These are phyloP conservation scores for Macaca nemestrina DNA, from an alignment of 2,113 vertebrate genomes.

Conservation along the genomic window DNA sequence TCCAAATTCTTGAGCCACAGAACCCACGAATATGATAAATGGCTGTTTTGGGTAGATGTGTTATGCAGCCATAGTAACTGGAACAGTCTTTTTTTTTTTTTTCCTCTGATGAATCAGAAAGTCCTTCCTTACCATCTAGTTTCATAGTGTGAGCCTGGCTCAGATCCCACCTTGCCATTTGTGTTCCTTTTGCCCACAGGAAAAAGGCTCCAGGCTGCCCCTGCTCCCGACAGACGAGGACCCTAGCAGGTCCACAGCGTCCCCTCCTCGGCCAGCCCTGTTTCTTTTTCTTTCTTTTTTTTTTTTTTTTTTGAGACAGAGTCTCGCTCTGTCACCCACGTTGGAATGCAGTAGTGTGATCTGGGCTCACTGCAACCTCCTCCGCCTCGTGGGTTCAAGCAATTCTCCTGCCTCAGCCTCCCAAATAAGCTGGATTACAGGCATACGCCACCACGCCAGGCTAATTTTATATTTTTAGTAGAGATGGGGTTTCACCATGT, in stretches of 20 bases:
- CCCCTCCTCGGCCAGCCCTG: rapidly evolving
- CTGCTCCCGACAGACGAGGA: not conserved
- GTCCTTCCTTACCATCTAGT: not conserved
- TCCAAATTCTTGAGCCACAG: not conserved
- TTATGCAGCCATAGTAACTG: not conserved
- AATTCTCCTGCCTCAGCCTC: too few relatives aligned
- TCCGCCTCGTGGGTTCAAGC: too few relatives aligned
- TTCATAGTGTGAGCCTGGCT: not conserved
- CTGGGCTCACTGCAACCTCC: too few relatives aligned
- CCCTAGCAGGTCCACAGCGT: rapidly evolving
- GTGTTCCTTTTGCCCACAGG: not conserved
- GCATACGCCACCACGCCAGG: too few relatives aligned
- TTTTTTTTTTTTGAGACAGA: too few relatives aligned
- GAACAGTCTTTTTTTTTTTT: not conserved
- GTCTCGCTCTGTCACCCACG: too few relatives aligned
- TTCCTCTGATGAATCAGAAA: not conserved
- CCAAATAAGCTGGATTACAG: too few relatives aligned
- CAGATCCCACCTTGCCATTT: not conserved
- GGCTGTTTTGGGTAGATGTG: not conserved
- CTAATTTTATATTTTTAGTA: too few relatives aligned
- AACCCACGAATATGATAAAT: rapidly evolving
- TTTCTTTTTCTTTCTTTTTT: too few relatives aligned
- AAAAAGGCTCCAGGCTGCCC: too few relatives aligned
- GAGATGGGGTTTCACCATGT: too few relatives aligned
- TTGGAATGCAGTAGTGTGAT: too few relatives aligned